phyloP scores from a whole-genome alignment of 2,888 invertebrate species.

The Linnaemya vulpina region DNA sequence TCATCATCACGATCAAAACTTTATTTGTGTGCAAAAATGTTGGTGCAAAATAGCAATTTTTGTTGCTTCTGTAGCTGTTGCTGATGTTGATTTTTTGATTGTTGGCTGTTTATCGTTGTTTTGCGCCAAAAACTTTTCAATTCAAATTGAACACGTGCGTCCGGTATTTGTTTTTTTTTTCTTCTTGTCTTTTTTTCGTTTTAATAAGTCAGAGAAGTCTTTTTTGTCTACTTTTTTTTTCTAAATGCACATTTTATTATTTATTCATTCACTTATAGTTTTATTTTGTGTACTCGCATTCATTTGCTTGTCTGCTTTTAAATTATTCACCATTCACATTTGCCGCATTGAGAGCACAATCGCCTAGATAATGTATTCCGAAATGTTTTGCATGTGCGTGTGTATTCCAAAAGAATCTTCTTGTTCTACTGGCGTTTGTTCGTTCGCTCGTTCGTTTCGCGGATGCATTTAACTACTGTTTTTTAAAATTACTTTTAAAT shows the following conservation, averaged over 20 bases:
- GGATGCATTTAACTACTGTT: constrained; percentile 55
- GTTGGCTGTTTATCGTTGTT: constrained; percentile 61
- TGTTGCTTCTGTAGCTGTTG: constrained; percentile 55
- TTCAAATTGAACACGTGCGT: constrained; percentile 70
- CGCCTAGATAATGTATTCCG: constrained; percentile 41
- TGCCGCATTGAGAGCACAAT: constrained; percentile 21
- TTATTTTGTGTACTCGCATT: constrained; percentile 39
- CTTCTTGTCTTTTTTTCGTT: constrained; percentile 60
- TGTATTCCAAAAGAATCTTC: constrained; percentile 34
- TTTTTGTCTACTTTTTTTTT: constrained; percentile 17
- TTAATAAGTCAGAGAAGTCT: constrained; percentile 50
- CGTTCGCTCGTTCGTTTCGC: constrained; percentile 29
- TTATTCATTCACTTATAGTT: constrained; percentile 49
- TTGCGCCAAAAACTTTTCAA: constrained; percentile 57
- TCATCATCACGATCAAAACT: constrained; percentile 44
- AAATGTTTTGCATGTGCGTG: constrained; percentile 21
- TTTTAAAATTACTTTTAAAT: constrained; percentile 35
- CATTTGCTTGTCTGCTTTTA: constrained; percentile 65
- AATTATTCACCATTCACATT: constrained; percentile 63
- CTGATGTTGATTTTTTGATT: constrained; percentile 61
- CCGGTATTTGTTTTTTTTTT: constrained; percentile 65
- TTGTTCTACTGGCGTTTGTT: constrained; percentile 17
- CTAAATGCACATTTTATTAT: constrained; percentile 56
- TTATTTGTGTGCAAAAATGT: not conserved
- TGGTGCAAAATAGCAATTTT: constrained; percentile 24